phyloP scores from a whole-genome alignment of 2,888 invertebrate species.

The Tryphoninae sp. region DNA sequence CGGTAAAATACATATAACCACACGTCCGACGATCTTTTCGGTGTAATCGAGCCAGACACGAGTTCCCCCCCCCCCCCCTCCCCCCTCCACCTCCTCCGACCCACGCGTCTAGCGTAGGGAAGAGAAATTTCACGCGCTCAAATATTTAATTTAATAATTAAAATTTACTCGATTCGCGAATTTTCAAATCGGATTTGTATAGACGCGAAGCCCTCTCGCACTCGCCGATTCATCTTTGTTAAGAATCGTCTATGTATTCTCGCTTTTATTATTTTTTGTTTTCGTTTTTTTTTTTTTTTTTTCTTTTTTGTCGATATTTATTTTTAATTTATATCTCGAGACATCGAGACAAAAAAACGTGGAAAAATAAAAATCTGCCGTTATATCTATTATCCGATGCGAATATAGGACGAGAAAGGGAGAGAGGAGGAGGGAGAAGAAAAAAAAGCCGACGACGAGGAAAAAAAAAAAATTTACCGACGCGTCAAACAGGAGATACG shows the following conservation, averaged over 20 bases:
- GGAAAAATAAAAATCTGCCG: background rate
- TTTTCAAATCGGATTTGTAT: background rate
- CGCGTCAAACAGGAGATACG: slow-evolving; percentile 1
- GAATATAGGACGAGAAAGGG: background rate
- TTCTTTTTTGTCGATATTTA: background rate
- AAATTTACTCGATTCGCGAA: slow-evolving; percentile 1
- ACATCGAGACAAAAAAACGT: background rate
- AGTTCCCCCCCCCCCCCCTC: background rate
- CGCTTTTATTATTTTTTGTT: background rate
- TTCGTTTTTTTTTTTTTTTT: background rate
- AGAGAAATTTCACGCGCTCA: slow-evolving; percentile 12
- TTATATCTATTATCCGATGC: background rate
- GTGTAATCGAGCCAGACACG: background rate
- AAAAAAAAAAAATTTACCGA: background rate
- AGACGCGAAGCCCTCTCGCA: background rate
- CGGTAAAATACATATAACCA: background rate
- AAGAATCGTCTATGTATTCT: background rate
- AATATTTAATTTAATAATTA: slow-evolving; percentile 42
- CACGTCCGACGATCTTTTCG: background rate
- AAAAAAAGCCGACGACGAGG: background rate
- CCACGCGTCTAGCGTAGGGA: background rate
- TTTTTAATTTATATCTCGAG: too few relatives aligned
- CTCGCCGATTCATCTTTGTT: background rate
- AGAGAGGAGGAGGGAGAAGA: background rate
- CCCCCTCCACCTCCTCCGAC: background rate